These are phyloP conservation scores for Xenotilapia flavipinnis DNA, from an alignment of 2,113 vertebrate genomes.

Conservation along the genomic window DNA sequence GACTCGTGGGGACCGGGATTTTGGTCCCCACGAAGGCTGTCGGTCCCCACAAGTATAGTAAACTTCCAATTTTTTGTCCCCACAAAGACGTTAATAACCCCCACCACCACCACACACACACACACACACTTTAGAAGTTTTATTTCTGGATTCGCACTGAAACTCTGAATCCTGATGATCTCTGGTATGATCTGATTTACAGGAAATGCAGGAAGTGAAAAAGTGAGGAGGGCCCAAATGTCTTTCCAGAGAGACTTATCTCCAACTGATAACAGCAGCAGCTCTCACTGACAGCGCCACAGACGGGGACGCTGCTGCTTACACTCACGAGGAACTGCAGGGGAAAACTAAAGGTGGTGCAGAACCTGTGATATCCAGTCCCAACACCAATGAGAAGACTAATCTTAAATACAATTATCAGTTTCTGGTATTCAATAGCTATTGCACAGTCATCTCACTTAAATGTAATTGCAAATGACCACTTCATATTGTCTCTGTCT, in stretches of 20 bases:
- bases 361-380: background rate
- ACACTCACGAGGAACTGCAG: background rate
- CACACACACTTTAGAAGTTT: background rate
- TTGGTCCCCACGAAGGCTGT: background rate
- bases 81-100: background rate
- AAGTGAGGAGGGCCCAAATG: background rate
- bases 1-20: background rate
- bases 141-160: background rate
- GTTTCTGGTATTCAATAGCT: background rate
- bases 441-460: background rate
- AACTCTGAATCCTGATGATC: background rate
- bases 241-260: background rate
- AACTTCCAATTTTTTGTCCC: background rate
- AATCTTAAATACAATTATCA: background rate
- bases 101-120: background rate
- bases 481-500: background rate
- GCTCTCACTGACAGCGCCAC: background rate
- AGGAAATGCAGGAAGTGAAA: background rate
- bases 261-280: background rate
- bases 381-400: background rate
- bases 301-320: background rate
- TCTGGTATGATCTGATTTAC: background rate
- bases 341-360: background rate
- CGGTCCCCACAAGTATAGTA: background rate
- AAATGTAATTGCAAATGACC: background rate